Evolutionary conservation across 2,113 vertebrate genomes (phyloP).

Genomic region (Dicentrarchus labrax): DNA sequence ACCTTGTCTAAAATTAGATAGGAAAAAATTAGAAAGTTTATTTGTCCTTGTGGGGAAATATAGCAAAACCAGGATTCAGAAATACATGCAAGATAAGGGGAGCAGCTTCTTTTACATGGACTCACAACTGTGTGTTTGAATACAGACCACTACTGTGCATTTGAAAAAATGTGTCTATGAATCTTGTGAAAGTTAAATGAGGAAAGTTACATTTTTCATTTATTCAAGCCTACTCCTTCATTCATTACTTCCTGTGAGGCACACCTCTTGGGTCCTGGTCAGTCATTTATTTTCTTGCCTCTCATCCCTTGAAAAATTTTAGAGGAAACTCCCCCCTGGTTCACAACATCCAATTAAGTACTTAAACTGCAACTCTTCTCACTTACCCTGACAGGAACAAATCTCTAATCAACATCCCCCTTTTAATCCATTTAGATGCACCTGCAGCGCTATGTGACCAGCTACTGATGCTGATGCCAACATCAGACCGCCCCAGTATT

Average conservation of each 20-base stretch:
- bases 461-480: not conserved
- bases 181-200: conserved; percentile 1
- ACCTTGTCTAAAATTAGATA: not conserved
- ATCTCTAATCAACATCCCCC: not conserved
- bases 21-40: not conserved
- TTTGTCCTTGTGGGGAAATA: not conserved
- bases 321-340: conserved; percentile 7
- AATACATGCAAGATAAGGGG: too few species aligned
- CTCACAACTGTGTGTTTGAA: not conserved
- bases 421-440: conserved; percentile 1
- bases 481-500: not conserved
- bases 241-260: conserved; percentile 2
- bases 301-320: not conserved
- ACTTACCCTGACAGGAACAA: not conserved
- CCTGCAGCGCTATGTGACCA: not conserved
- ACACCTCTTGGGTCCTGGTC: not conserved
- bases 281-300: not conserved
- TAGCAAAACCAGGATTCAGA: not conserved
- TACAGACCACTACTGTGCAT: not conserved
- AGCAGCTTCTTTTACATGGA: too few species aligned
- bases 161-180: not conserved
- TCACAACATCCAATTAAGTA: not conserved
- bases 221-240: not conserved
- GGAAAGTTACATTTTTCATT: not conserved
- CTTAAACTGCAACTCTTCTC: not conserved